Percentiles rank a stretch among this genome's conserved stretches.
Evolutionary conservation across 2,888 invertebrate genomes (phyloP).

Genomic region (Drosophila suboccidentalis): DNA sequence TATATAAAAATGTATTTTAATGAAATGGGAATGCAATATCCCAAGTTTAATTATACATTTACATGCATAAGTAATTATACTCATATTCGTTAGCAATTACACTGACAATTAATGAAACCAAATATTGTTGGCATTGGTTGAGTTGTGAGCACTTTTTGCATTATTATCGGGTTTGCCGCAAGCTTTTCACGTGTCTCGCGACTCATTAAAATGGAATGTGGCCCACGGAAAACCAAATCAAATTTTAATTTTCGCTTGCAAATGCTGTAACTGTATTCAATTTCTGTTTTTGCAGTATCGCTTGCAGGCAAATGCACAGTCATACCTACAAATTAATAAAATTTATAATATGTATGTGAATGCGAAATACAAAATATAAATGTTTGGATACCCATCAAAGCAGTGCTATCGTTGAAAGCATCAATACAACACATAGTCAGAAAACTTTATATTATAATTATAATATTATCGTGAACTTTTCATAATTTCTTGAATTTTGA

Average conservation of each 20-base stretch:
- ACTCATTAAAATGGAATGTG: constrained; percentile 52
- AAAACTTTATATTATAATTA: not conserved
- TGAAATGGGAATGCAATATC: not conserved
- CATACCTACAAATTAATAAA: constrained; percentile 34
- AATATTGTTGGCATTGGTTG: constrained; percentile 33
- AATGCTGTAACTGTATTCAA: constrained; percentile 7
- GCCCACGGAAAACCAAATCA: constrained; percentile 25
- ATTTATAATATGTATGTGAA: constrained; percentile 29
- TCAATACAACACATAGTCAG: not conserved
- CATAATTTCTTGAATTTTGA: not conserved
- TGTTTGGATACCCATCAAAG: constrained; percentile 5
- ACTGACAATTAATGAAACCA: constrained; percentile 44
- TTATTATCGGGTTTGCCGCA: constrained; percentile 56
- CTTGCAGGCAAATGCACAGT: constrained; percentile 25
- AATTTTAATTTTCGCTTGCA: constrained; percentile 29
- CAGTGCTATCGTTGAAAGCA: not conserved
- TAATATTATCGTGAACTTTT: not conserved
- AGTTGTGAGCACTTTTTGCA: constrained; percentile 31
- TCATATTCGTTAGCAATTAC: constrained; percentile 15
- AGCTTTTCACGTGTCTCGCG: constrained; percentile 36
- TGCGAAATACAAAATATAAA: not conserved
- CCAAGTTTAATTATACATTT: constrained; percentile 6
- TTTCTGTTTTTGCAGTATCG: constrained; percentile 18
- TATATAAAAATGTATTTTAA: not conserved
- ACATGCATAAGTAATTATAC: constrained; percentile 10